Evolutionary conservation across 2,797 vertebrate species (phyloP).

Genomic region (Sparidentex hasta): DNA sequence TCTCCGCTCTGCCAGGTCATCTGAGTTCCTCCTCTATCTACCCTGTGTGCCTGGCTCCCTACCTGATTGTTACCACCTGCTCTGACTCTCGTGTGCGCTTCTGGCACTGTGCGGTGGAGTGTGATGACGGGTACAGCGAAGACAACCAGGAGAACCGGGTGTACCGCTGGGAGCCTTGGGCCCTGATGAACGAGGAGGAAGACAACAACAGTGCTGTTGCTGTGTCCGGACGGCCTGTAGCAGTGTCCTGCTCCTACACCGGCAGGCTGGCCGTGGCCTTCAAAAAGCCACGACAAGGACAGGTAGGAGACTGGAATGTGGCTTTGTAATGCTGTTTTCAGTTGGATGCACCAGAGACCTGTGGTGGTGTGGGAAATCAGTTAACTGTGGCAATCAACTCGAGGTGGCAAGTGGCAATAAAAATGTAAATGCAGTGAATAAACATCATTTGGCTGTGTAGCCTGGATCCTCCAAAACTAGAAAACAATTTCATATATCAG

Average conservation of each 20-base stretch:
- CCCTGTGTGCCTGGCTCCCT: conserved; percentile 97
- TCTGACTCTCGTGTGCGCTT: conserved; percentile 96
- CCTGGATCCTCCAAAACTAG: conserved; percentile 2
- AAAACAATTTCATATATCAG: conserved; percentile 2
- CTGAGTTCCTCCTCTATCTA: conserved; percentile 99
- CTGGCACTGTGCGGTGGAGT: conserved; percentile 93
- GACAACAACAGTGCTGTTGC: conserved; percentile 93
- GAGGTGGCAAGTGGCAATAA: conserved; percentile 22
- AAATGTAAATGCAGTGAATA: conserved; percentile 40
- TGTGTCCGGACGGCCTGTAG: conserved; percentile 93
- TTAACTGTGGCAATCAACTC: conserved; percentile 3
- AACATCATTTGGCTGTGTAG: neutral
- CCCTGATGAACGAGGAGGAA: conserved; percentile 94
- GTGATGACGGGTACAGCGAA: conserved; percentile 70
- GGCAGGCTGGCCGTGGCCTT: conserved; percentile 97
- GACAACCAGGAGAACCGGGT: conserved; percentile 79
- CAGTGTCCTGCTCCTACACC: conserved; percentile 97
- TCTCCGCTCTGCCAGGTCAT: conserved; percentile 86
- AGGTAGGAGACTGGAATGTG: conserved; percentile 73
- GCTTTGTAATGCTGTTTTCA: neutral
- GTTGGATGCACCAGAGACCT: neutral
- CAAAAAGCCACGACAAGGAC: conserved; percentile 91
- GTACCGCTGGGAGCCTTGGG: conserved; percentile 95
- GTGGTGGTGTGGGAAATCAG: neutral
- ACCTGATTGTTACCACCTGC: conserved; percentile 96